phyloP scores from a whole-genome alignment of 2,797 vertebrate species.

The Molothrus ater region DNA sequence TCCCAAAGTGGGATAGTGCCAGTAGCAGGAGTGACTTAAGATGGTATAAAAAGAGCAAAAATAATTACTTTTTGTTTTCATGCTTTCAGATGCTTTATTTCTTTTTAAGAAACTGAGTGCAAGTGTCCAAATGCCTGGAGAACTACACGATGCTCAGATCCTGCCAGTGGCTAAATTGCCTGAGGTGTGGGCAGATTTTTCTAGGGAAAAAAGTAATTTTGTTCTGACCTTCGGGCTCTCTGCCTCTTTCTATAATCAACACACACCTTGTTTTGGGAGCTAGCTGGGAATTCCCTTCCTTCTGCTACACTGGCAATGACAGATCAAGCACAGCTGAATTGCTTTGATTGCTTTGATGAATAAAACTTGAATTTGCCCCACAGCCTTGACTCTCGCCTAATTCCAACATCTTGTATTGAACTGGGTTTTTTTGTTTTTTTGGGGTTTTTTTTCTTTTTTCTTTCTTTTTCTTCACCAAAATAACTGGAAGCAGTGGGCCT shows the following conservation, averaged over 20 bases:
- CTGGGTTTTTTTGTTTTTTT: background rate
- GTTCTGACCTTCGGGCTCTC: background rate
- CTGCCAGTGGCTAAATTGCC: background rate
- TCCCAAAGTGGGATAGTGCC: background rate
- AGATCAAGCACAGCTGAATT: background rate
- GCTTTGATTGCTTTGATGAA: background rate
- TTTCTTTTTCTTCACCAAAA: background rate
- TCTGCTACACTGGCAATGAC: background rate
- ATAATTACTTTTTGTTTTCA: background rate
- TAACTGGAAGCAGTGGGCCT: background rate
- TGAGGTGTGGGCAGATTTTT: background rate
- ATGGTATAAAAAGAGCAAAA: background rate
- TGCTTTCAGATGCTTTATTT: background rate
- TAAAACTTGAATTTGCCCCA: background rate
- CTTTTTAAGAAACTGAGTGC: background rate
- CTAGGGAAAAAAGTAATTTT: background rate
- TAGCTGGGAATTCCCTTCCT: background rate
- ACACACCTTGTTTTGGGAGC: background rate
- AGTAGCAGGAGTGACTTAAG: background rate
- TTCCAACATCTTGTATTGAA: background rate
- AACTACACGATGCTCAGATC: background rate
- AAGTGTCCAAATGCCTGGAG: background rate
- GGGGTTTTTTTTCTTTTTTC: rapidly evolving
- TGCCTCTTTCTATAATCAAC: background rate
- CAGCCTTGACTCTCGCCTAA: background rate